Evolutionary conservation across 1,140 invertebrate genomes (phyloP), one percentile per base, ranked within the genome.

Genomic region (Drosophila baimaii): DNA sequence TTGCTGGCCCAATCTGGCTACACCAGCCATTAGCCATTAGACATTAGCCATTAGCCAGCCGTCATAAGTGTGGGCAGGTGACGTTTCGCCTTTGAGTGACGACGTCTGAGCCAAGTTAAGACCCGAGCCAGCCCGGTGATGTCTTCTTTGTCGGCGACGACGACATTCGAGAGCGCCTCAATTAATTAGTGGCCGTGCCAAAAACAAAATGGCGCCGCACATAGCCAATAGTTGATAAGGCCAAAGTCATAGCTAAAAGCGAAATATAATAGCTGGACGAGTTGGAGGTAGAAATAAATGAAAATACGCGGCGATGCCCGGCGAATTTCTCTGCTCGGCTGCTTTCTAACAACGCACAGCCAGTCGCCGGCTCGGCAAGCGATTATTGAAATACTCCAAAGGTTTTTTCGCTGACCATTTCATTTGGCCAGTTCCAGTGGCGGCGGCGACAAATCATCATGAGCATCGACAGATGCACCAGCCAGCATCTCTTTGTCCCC

Each of bases 351-450:
- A 84, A 90, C 85, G 77, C 58, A 79, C 54, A 52, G 68, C 54
- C 37, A 37, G 43, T 63, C 25, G 27, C 19, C 37, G 35, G 44
- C 55, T 33, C 31, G 10, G 15, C 58, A 51, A 58, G 76, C 51
- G 80, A 90, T 89, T 89, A 89, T 89, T 89, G 80, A 89, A 89
- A 89, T 89, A 61, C 74, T 70, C 43, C 66, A 72, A 89, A 89
- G 84, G 81, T 84, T 89, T 89, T 88, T 78, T 69, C 51, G 31
- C 65, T 83, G 68, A 69, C 75, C 56, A 68, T 69, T 81, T 39
- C 63, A 41, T 66, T 66, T 74, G 59, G 72, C 59, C 27, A 49
- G 25, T 57, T 51, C 8, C 51, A 54, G 51, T 39, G 35, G 58
- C 29, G 35, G 58, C 29, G 17, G 52, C 73, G 63, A 88, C 83